Conservation (phyloP, 30 jellyfish, hydroid and myxozoan genomes). For the Rhopilema esculentum region DNA sequence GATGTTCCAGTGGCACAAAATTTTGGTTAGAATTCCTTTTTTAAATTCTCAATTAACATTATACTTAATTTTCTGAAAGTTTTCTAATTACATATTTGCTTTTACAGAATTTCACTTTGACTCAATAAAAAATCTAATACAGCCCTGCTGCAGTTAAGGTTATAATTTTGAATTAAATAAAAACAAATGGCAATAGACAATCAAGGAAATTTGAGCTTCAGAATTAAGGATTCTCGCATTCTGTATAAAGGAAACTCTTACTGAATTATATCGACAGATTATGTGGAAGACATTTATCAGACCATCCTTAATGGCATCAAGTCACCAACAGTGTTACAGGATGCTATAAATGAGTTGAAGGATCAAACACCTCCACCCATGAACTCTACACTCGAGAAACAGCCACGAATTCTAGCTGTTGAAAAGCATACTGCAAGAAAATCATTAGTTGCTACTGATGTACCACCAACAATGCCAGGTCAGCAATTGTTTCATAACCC, state of each 20-base stretch:
- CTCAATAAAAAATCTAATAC: not conserved
- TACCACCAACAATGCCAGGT: slow-evolving; percentile 49
- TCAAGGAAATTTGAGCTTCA: not conserved
- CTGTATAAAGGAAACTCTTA: not conserved
- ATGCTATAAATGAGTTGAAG: slow-evolving; percentile 17
- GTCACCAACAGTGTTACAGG: not conserved
- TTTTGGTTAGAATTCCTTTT: slow-evolving; percentile 29
- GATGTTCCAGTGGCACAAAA: slow-evolving; percentile 44
- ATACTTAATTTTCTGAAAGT: not conserved
- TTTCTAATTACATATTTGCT: not conserved
- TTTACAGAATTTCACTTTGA: not conserved
- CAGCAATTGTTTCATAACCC: not conserved
- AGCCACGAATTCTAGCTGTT: slow-evolving; percentile 10
- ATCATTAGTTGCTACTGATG: slow-evolving; percentile 14
- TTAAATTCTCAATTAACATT: not conserved
- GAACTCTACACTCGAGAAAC: slow-evolving; percentile 33
- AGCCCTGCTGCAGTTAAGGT: not conserved
- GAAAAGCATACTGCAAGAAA: slow-evolving; percentile 4
- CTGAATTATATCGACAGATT: not conserved
- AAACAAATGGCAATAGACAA: not conserved
- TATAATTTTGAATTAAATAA: not conserved
- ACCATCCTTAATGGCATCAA: not conserved
- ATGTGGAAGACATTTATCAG: slow-evolving; percentile 13
- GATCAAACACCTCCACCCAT: slow-evolving; percentile 18
- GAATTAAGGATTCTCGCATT: not conserved